A percentile compares a stretch with the other conserved stretches of the same genome.
These are phyloP conservation scores for Malthinus flaveolus DNA, from an alignment of 2,888 invertebrate genomes.

Conservation along the genomic window DNA sequence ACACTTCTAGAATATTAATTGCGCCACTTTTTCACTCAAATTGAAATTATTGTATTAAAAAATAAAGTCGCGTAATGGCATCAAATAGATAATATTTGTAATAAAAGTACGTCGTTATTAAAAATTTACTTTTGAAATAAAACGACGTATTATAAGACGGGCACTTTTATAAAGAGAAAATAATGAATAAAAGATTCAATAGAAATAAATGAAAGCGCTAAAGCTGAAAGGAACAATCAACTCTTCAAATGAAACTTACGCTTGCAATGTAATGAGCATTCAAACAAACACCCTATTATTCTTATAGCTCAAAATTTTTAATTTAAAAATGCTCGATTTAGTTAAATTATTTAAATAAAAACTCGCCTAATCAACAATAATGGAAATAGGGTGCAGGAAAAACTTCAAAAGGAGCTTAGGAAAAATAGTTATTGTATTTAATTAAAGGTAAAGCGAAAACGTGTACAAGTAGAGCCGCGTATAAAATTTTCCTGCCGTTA, in stretches of 20 bases:
- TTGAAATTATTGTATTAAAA: conserved; percentile 3
- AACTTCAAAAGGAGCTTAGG: not conserved
- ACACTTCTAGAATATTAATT: not conserved
- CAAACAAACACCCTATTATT: conserved; percentile 16
- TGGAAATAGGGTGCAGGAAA: no score
- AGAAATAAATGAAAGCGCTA: conserved; percentile 14
- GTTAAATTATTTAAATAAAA: conserved; percentile 7
- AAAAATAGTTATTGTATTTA: conserved; percentile 1
- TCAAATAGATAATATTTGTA: conserved; percentile 2
- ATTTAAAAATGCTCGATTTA: conserved; percentile 13
- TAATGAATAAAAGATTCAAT: conserved; percentile 16
- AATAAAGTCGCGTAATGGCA: not conserved
- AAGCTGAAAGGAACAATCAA: conserved; percentile 17
- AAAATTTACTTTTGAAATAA: conserved; percentile 12
- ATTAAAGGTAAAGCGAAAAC: not conserved
- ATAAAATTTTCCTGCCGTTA: no score
- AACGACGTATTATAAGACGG: conserved; percentile 9
- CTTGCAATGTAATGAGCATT: conserved; percentile 15
- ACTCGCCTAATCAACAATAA: not conserved
- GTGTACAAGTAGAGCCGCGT: no score
- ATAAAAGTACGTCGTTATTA: conserved; percentile 12
- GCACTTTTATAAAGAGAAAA: conserved; percentile 17
- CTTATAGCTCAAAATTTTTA: conserved; percentile 12
- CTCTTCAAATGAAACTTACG: conserved; percentile 16
- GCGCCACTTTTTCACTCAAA: not conserved